Conservation (phyloP, 2,797 vertebrate species). For the Furcifer pardalis region DNA sequence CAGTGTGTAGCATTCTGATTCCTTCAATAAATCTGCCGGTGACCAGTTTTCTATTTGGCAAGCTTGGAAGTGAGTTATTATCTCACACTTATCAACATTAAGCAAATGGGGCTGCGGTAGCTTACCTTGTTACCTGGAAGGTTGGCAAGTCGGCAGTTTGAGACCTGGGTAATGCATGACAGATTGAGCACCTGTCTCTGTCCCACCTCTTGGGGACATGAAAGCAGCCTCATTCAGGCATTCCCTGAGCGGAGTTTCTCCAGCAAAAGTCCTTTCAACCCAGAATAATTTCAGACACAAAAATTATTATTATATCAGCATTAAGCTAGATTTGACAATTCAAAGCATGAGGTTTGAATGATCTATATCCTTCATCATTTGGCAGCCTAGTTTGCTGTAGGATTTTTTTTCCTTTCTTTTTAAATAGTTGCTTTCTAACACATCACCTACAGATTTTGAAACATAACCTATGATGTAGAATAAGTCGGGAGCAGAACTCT, state of each 20-base stretch:
- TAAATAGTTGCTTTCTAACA: slow-evolving; percentile 59
- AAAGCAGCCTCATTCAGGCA: too few species aligned
- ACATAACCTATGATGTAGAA: slow-evolving; percentile 52
- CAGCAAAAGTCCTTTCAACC: too few species aligned
- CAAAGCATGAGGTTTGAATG: slow-evolving; percentile 68
- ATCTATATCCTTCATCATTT: slow-evolving; percentile 71
- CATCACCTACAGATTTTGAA: slow-evolving; percentile 52
- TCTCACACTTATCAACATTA: slow-evolving; percentile 69
- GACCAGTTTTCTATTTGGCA: slow-evolving; percentile 12
- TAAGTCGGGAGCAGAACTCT: not conserved
- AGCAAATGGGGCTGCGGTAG: too few species aligned
- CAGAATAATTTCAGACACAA: too few species aligned
- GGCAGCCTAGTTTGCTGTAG: slow-evolving; percentile 62
- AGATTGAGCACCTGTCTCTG: too few species aligned
- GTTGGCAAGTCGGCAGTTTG: too few species aligned
- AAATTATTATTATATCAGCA: too few species aligned
- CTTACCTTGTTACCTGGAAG: too few species aligned
- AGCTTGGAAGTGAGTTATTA: slow-evolving; percentile 62
- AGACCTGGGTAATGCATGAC: too few species aligned
- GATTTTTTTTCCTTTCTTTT: slow-evolving; percentile 69
- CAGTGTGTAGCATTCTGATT: slow-evolving; percentile 19
- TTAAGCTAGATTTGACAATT: slow-evolving; percentile 73
- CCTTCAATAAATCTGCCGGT: slow-evolving; percentile 25
- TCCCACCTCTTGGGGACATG: too few species aligned
- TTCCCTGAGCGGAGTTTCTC: too few species aligned